Conservation (phyloP, 2,888 invertebrate species). For the Dicycla oo region DNA sequence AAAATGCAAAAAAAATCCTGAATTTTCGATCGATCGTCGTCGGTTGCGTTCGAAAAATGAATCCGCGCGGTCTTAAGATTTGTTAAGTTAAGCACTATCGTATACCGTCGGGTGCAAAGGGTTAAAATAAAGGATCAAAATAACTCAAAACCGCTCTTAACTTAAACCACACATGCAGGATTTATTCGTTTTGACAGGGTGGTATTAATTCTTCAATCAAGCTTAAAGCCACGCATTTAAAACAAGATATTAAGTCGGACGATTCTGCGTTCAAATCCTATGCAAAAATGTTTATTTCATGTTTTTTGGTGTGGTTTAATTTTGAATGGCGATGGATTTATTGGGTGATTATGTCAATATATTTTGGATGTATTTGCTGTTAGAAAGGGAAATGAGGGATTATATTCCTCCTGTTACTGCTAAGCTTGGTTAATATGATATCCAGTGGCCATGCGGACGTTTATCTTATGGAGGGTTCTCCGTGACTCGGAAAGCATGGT, state of each 20-base stretch:
- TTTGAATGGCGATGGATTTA: constrained; percentile 21
- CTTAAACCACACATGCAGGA: constrained; percentile 62
- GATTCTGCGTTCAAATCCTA: constrained; percentile 43
- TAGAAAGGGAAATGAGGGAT: constrained; percentile 8
- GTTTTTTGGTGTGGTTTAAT: constrained; percentile 14
- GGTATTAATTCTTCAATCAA: constrained; percentile 83
- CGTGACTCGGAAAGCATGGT: too few species aligned
- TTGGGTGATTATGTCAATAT: constrained; percentile 1
- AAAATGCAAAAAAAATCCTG: too few species aligned
- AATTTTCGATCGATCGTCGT: too few species aligned
- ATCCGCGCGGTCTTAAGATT: too few species aligned
- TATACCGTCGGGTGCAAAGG: too few species aligned
- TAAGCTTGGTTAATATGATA: not conserved
- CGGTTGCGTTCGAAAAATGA: too few species aligned
- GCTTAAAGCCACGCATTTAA: constrained; percentile 69
- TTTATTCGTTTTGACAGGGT: constrained; percentile 77
- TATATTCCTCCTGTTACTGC: not conserved
- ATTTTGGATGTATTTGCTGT: constrained; percentile 10
- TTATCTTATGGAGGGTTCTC: too few species aligned
- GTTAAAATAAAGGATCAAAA: constrained; percentile 7
- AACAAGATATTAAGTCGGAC: constrained; percentile 50
- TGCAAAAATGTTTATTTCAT: constrained; percentile 15
- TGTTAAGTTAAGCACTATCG: too few species aligned
- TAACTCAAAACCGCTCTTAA: constrained; percentile 8
- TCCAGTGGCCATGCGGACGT: not conserved